A percentile compares a stretch with the other conserved stretches of the same genome.
These are phyloP conservation scores for Baccha elongata DNA, from an alignment of 2,888 invertebrate species.

Conservation along the genomic window DNA sequence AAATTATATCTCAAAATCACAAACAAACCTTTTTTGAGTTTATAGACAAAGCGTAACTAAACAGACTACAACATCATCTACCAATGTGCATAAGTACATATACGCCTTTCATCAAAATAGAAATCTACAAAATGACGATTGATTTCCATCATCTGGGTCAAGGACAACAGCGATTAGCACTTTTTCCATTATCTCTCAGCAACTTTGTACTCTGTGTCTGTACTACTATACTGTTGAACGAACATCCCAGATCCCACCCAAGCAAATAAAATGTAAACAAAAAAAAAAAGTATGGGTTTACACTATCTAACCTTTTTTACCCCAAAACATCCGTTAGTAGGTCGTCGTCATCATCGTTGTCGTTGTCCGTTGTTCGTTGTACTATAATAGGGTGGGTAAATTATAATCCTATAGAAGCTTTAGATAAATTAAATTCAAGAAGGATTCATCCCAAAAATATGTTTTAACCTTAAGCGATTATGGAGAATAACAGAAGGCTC, in stretches of 20 bases:
- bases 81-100: neutral
- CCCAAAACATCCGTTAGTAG: conserved; percentile 18
- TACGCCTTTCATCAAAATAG: neutral
- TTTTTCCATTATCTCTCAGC: conserved; percentile 44
- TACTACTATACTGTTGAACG: neutral
- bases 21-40: neutral
- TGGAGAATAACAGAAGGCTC: conserved; percentile 7
- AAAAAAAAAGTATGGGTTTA: neutral
- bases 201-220: neutral
- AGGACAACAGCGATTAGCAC: conserved; percentile 68
- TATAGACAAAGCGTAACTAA: neutral
- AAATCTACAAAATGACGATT: conserved; percentile 45
- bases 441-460: conserved; percentile 5
- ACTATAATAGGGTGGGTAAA: conserved; percentile 59
- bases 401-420: conserved; percentile 62
- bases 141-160: conserved; percentile 64
- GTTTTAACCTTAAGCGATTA: conserved; percentile 28
- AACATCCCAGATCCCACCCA: neutral
- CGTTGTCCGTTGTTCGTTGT: neutral
- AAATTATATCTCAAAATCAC: conserved; percentile 15
- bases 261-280: neutral
- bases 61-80: neutral
- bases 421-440: conserved; percentile 53
- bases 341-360: neutral
- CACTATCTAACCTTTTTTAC: neutral